Conservation (phyloP, 2,113 vertebrate genomes). For the Naja naja region DNA sequence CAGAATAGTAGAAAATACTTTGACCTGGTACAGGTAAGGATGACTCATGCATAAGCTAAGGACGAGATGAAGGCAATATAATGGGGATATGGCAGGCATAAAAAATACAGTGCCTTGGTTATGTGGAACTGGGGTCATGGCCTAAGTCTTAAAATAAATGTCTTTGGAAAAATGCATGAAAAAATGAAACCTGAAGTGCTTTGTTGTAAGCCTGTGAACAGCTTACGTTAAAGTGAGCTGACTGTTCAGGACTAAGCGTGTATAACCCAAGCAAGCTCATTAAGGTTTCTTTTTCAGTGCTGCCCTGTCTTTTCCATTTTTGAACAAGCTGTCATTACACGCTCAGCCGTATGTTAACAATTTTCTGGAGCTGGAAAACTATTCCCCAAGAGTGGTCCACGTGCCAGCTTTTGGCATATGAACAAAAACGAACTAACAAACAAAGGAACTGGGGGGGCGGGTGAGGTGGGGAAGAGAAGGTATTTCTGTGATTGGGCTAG, state of each 20-base stretch:
- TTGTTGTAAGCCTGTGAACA: neutral
- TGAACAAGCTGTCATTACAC: constrained; percentile 67
- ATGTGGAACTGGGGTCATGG: neutral
- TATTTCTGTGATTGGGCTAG: constrained; percentile 41
- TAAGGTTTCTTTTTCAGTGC: constrained; percentile 11
- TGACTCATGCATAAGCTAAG: neutral
- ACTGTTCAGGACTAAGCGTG: constrained; percentile 2
- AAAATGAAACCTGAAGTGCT: neutral
- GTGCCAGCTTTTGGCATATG: constrained; percentile 57
- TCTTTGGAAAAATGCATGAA: neutral
- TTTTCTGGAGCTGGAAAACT: constrained; percentile 62
- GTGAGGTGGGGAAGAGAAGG: neutral
- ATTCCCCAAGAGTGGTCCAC: constrained; percentile 60
- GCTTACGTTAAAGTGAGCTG: neutral
- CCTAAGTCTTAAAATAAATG: neutral
- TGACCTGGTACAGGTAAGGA: neutral
- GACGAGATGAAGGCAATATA: neutral
- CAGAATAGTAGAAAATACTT: neutral
- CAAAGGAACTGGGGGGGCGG: constrained; percentile 13
- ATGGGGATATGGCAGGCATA: neutral
- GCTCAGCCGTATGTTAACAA: constrained; percentile 72
- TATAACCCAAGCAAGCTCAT: constrained; percentile 30
- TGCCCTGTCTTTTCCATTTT: constrained; percentile 61
- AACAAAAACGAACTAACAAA: constrained; percentile 46
- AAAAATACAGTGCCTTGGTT: neutral